Evolutionary conservation across 1,140 invertebrate species (phyloP), one percentile per base, ranked within the genome.

Genomic region (Ylistrum balloti): DNA sequence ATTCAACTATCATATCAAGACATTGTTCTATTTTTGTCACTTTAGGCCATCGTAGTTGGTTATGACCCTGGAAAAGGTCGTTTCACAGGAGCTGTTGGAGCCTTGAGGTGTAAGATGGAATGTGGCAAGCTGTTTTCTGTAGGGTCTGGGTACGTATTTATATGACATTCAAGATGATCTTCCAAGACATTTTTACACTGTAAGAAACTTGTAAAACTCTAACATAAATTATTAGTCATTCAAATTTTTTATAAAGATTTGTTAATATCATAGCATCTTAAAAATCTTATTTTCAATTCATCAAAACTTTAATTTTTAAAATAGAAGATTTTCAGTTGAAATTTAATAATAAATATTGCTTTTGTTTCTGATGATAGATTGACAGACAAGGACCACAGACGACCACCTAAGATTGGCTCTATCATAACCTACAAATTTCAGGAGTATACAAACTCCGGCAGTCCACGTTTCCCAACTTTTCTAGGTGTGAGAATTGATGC

Each of bases 351-450:
- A 48, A 10, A 22, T 2, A 87, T 20, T 41, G 11, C 0, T 17
- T 87, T 41, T 85, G 35, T 89, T 88, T 33, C 56, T 35, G 86
- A 11, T 91, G 93, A 28, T 92, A 95, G 95, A 22, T 56, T 95
- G 91, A 93, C 91, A 22, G 93, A 95, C 91, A 93, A 94, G 86
- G 93, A 95, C 45, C 91, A 94, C 28, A 92, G 91, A 86, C 92
- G 93, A 48, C 95, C 95, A 85, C 95, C 95, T 0, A 95, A 95
- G 91, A 95, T 94, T 45, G 95, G 95, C 5, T 93, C 93, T 28
- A 95, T 95, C 38, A 95, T 95, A 41, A 95, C 95, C 20, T 95
- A 95, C 92, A 95, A 94, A 90, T 95, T 95, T 89, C 95, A 95
- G 86, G 95, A 95, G 92, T 94, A 94, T 34, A 94, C 93, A 17